phyloP scores from a whole-genome alignment of 2,113 vertebrate genomes.

The Ornithorhynchus anatinus region DNA sequence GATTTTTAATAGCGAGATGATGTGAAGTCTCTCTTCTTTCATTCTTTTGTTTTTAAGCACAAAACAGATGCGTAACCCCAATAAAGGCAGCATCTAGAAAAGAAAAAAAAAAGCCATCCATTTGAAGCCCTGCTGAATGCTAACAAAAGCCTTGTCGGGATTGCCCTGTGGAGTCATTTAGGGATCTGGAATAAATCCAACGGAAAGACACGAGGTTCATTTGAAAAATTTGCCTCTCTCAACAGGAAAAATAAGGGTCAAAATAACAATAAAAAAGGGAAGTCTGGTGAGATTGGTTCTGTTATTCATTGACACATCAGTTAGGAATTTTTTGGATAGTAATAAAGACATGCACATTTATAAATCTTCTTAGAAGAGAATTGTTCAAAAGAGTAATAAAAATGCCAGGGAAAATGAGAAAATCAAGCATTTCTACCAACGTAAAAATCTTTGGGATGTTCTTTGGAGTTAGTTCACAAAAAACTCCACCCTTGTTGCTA shows the following conservation, averaged over 20 bases:
- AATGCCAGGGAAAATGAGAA: too few species aligned
- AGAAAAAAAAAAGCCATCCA: neutral
- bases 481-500: too few species aligned
- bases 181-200: neutral
- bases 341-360: too few species aligned
- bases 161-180: neutral
- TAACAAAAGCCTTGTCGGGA: neutral
- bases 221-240: neutral
- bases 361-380: too few species aligned
- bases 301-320: too few species aligned
- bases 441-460: too few species aligned
- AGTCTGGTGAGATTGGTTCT: too few species aligned
- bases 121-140: neutral
- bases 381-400: too few species aligned
- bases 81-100: neutral
- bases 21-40: too few species aligned
- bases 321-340: neutral
- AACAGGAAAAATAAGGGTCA: neutral
- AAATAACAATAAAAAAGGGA: neutral
- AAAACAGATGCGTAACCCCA: neutral
- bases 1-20: neutral
- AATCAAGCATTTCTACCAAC: too few species aligned
- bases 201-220: neutral
- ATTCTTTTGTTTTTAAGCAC: neutral
- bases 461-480: too few species aligned